Evolutionary conservation across 2,113 vertebrate species (phyloP).

Genomic region (Mesitornis unicolor): DNA sequence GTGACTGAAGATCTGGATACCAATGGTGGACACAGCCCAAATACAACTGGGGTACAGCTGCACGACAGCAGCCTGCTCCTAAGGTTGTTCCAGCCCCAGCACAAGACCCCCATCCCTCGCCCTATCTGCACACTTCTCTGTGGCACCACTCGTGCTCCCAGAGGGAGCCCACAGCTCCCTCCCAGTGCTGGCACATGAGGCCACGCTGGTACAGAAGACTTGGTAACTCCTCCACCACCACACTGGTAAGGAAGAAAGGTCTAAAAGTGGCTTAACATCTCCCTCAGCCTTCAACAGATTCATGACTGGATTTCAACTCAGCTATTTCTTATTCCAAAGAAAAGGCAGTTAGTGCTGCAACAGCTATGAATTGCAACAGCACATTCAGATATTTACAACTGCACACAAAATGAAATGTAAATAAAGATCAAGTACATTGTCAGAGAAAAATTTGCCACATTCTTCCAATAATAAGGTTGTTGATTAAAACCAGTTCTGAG

Average conservation of each 20-base stretch:
- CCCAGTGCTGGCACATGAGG: neutral
- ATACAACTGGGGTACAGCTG: rapidly evolving
- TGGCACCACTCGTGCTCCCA: neutral
- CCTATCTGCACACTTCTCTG: neutral
- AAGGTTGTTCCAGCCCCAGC: neutral
- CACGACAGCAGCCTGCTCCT: neutral
- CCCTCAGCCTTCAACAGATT: neutral
- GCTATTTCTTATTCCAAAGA: neutral
- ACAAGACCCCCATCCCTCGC: neutral
- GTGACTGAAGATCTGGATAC: neutral
- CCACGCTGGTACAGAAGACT: neutral
- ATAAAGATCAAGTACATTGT: neutral
- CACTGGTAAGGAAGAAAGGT: neutral
- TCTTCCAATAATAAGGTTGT: neutral
- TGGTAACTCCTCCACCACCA: neutral
- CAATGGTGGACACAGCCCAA: neutral
- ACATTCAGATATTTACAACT: neutral
- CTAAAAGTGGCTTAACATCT: neutral
- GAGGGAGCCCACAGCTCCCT: neutral
- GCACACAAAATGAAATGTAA: neutral
- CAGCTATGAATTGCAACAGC: neutral
- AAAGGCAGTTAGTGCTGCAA: neutral
- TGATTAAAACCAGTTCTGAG: neutral
- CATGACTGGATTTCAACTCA: neutral
- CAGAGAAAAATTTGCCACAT: neutral